These are phyloP conservation scores for Iphiclides podalirius DNA, from an alignment of 2,888 invertebrate genomes.

Conservation along the genomic window DNA sequence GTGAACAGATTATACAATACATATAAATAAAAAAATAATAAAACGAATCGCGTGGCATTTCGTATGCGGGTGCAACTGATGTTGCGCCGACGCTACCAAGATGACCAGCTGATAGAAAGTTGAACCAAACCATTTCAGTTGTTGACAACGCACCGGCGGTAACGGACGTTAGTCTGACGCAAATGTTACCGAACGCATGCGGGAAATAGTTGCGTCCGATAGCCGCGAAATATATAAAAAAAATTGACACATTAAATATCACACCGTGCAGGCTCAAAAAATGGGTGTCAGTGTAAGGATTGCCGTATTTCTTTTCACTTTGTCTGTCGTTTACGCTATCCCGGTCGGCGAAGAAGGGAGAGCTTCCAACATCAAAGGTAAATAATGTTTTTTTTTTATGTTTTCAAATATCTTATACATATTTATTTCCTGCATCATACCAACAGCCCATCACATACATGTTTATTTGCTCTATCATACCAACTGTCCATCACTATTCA, in stretches of 20 bases:
- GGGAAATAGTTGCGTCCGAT: conserved; percentile 72
- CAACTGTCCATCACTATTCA: neutral
- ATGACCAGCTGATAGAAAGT: conserved; percentile 69
- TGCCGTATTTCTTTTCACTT: conserved; percentile 56
- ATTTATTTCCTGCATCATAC: too few species aligned
- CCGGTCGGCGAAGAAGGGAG: conserved; percentile 56
- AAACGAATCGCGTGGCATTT: neutral
- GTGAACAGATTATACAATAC: neutral
- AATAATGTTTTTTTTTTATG: neutral
- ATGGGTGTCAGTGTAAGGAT: conserved; percentile 75
- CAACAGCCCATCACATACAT: neutral
- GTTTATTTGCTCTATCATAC: neutral
- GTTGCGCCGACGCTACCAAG: conserved; percentile 55
- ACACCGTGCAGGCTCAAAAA: conserved; percentile 44
- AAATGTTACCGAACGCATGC: conserved; percentile 71
- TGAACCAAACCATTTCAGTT: conserved; percentile 58
- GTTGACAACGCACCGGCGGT: conserved; percentile 51
- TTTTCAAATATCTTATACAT: too few species aligned
- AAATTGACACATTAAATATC: conserved; percentile 31
- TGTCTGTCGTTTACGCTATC: conserved; percentile 59
- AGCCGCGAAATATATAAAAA: conserved; percentile 37
- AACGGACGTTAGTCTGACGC: conserved; percentile 57
- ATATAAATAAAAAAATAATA: conserved; percentile 6
- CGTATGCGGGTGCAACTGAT: conserved; percentile 24
- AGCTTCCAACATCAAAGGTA: conserved; percentile 55